phyloP scores from a whole-genome alignment of 2,888 invertebrate species.

The Holacanthella duospinosa region DNA sequence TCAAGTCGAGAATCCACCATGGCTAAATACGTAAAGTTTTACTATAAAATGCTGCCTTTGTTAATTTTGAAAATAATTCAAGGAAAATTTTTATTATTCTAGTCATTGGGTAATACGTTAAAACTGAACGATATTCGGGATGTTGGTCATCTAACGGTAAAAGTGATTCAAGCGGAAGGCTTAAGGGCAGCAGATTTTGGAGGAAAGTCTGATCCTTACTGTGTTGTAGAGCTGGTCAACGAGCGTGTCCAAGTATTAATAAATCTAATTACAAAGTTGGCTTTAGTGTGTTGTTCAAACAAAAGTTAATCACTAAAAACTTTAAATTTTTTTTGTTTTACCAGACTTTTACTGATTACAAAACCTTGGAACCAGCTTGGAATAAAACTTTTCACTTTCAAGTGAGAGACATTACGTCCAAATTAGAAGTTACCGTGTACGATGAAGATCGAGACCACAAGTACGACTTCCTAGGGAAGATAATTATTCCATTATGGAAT shows the following conservation, averaged over 20 bases:
- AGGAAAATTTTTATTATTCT: no score
- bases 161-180: not conserved
- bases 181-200: conserved; percentile 1
- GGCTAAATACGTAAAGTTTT: not conserved
- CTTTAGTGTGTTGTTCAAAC: not conserved
- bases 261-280: no score
- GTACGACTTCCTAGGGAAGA: not conserved
- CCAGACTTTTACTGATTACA: not conserved
- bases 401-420: conserved; percentile 2
- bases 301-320: no score
- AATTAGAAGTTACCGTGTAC: not conserved
- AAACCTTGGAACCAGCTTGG: not conserved
- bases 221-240: not conserved
- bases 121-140: not conserved
- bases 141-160: not conserved
- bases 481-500: not conserved
- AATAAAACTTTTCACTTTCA: not conserved
- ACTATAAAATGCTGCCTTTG: not conserved
- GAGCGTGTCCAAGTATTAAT: not conserved
- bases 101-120: not conserved
- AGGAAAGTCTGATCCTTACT: not conserved
- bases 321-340: not conserved
- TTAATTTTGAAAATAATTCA: not conserved
- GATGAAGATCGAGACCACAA: not conserved
- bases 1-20: not conserved